Conservation (phyloP, 1,140 invertebrate genomes). For the Lasaia peninsularis region DNA sequence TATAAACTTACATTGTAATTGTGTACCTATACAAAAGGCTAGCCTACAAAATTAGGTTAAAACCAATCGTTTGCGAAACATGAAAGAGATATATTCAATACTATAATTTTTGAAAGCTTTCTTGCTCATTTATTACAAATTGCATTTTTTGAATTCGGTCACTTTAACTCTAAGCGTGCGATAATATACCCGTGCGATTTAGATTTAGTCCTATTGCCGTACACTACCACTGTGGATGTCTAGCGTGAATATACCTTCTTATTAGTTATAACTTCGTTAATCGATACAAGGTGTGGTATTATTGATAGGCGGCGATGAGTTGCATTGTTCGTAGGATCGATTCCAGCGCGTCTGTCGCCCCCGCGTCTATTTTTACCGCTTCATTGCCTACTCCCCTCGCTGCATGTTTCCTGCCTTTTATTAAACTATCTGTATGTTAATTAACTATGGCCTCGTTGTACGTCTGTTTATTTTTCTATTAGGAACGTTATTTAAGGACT, state of each 20-base stretch:
- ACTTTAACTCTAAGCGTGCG: too few relatives aligned
- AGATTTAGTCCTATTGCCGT: too few relatives aligned
- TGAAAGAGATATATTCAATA: too few relatives aligned
- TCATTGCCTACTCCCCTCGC: conserved; percentile 72
- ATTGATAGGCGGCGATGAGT: conserved; percentile 65
- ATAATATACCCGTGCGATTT: too few relatives aligned
- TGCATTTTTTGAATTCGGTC: too few relatives aligned
- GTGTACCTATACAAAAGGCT: too few relatives aligned
- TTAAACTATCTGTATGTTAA: conserved; percentile 77
- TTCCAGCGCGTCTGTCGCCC: conserved; percentile 62
- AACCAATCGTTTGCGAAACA: too few relatives aligned
- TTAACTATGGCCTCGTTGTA: conserved; percentile 70
- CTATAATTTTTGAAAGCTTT: too few relatives aligned
- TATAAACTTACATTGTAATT: too few relatives aligned
- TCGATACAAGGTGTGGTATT: conserved; percentile 26
- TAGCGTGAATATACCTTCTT: not conserved
- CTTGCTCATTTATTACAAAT: too few relatives aligned
- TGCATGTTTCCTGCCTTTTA: conserved; percentile 72
- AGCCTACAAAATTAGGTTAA: too few relatives aligned
- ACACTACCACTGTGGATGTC: too few relatives aligned
- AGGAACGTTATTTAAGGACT: conserved; percentile 56
- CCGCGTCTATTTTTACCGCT: conserved; percentile 75
- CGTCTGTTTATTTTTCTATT: conserved; percentile 67
- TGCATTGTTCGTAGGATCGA: conserved; percentile 63
- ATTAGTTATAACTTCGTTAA: not conserved